Percentiles rank a stretch among this genome's conserved stretches.
These are phyloP conservation scores for Eleginops maclovinus DNA, from an alignment of 2,113 vertebrate genomes.

Conservation along the genomic window DNA sequence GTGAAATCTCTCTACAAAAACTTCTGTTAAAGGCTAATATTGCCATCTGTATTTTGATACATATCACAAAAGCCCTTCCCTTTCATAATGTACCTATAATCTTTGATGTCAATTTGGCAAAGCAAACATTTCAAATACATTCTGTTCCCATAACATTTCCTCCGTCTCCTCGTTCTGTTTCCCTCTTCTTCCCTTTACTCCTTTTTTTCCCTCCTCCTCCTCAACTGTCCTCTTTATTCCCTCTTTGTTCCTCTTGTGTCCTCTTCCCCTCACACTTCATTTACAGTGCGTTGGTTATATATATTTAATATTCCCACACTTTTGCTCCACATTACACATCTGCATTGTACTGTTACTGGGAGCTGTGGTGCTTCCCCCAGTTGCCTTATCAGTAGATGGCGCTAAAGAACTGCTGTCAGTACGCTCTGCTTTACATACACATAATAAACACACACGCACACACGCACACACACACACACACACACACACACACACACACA, in stretches of 20 bases:
- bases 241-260: background rate
- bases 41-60: too few species aligned
- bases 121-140: too few species aligned
- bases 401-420: conserved; percentile 57
- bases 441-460: conserved; percentile 10
- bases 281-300: background rate
- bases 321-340: background rate
- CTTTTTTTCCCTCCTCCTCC: background rate
- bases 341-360: background rate
- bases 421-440: background rate
- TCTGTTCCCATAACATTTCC: background rate
- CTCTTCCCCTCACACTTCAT: background rate
- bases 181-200: background rate
- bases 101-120: background rate
- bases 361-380: background rate
- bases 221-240: background rate
- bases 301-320: background rate
- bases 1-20: too few species aligned
- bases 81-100: background rate
- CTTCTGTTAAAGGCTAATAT: too few species aligned
- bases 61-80: background rate
- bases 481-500: conserved; percentile 8
- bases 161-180: background rate
- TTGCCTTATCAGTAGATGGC: conserved; percentile 68
- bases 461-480: conserved; percentile 18